Evolutionary conservation across 2,113 vertebrate species (phyloP).

Genomic region (Paralichthys olivaceus): DNA sequence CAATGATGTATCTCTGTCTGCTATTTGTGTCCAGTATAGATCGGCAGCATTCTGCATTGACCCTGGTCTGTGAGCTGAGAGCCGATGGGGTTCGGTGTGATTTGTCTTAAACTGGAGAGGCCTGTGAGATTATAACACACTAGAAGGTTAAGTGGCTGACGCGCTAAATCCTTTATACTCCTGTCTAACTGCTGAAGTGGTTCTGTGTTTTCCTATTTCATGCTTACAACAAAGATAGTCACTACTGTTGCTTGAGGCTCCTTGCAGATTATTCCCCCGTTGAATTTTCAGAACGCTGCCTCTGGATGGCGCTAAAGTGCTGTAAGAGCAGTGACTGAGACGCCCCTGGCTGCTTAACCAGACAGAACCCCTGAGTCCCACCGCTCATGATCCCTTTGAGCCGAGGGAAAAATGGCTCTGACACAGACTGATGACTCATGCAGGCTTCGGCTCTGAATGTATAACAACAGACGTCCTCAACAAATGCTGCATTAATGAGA

Average conservation of each 20-base stretch:
- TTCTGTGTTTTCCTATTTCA: slow-evolving; percentile 2
- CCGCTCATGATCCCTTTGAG: slow-evolving; percentile 72
- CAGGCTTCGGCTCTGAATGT: slow-evolving; percentile 32
- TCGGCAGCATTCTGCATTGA: slow-evolving; percentile 52
- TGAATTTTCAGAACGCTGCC: slow-evolving; percentile 5
- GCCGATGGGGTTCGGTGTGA: background rate
- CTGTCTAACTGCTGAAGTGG: background rate
- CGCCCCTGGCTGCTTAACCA: slow-evolving; percentile 26
- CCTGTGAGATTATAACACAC: background rate
- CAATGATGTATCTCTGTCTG: slow-evolving; percentile 60
- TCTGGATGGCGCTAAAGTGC: slow-evolving; percentile 64
- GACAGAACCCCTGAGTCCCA: slow-evolving; percentile 61
- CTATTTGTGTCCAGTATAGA: slow-evolving; percentile 62
- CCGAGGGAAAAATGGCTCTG: slow-evolving; percentile 49
- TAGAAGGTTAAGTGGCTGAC: background rate
- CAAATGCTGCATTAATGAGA: slow-evolving; percentile 22
- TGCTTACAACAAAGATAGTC: background rate
- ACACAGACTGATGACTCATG: slow-evolving; percentile 72
- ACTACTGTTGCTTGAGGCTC: background rate
- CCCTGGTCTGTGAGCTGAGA: slow-evolving; percentile 27
- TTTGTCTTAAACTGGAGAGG: background rate
- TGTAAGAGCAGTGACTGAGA: background rate
- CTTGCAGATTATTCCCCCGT: background rate
- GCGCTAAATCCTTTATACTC: background rate
- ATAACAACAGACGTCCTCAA: slow-evolving; percentile 38